Base-by-base conservation (phyloP, 2,797 vertebrate species). In the Orestias chungarensis region DNA sequence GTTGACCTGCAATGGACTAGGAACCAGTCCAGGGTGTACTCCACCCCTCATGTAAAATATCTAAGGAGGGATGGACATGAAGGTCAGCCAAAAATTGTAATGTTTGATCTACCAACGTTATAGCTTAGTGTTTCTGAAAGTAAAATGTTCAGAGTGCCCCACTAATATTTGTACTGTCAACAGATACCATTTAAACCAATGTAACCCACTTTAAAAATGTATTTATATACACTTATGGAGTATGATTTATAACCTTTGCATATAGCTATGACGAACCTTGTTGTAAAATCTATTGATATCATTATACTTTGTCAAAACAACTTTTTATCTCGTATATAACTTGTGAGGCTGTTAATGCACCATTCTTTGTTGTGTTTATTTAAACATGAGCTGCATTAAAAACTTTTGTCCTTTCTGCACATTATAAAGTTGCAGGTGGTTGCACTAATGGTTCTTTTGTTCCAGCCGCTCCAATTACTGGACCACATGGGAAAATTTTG, bases 351-450 rank as follows among this genome's bases (percentile, higher is more conserved):
- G 74, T 76, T 74, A 75, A 80, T 69, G 18, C 62, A 52, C 18
- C 8, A 66, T 67, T n/a, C 18, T 76, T 77, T 81, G 71, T 72
- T 79, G 72, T 72, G 71, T 84, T 81, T 86, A 52, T 73, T 84
- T 69, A 20, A 75, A 23, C 71, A 74, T 76, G 66, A 33, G 35
- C 55, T 20, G 0, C 49, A 77, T 66, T 69, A 38, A 73, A 82
- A 84, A 70, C 54, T 66, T n/a, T n/a, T 78, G 75, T 82, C 76
- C 83, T 87, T 82, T 72, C 80, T 80, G 68, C 76, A 79, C 79
- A 83, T 85, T 47, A 78, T 72, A 79, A 85, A 86, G 80, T 88
- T 83, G 85, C 85, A 82, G 87, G 88, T 87, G 86, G 86, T 83
- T 43, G 43, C 40, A 42, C 71, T 86, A 85, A 87, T 89, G 76